A percentile compares a stretch with the other conserved stretches of the same genome.
phyloP scores from a whole-genome alignment of 1,140 invertebrate genomes.

The Brachionus koreanus region DNA sequence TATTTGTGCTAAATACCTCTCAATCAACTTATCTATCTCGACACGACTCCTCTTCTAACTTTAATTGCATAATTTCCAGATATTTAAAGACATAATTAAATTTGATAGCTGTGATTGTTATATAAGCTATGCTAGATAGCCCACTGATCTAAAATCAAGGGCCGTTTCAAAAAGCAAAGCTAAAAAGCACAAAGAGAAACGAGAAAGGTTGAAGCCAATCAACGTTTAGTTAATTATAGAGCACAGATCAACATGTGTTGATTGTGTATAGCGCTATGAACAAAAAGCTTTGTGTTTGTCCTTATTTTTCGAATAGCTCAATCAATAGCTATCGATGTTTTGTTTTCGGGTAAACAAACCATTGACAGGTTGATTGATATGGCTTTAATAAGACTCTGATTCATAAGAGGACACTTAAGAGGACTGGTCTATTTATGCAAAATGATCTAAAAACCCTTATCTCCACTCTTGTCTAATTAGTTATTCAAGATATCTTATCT shows the following conservation, averaged over 20 bases:
- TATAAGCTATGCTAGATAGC: background rate
- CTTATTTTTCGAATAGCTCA: conserved; percentile 2
- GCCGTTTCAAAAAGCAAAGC: too few relatives aligned
- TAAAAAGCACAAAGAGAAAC: too few relatives aligned
- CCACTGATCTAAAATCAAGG: background rate
- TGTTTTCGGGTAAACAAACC: background rate
- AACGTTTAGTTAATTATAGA: background rate
- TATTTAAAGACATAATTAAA: background rate
- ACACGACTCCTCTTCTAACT: background rate
- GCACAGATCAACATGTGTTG: background rate
- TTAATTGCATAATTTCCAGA: background rate
- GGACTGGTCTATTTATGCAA: background rate
- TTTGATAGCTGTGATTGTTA: background rate
- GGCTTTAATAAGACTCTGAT: background rate
- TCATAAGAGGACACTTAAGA: background rate
- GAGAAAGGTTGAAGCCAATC: too few relatives aligned
- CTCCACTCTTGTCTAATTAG: background rate
- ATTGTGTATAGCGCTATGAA: background rate
- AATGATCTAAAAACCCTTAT: background rate
- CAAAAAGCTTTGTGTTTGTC: background rate
- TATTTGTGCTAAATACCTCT: conserved; percentile 1
- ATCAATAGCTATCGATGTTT: background rate
- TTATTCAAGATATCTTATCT: background rate
- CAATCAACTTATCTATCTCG: conserved; percentile 6
- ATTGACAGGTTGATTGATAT: conserved; percentile 1